These are phyloP conservation scores for Caenorhabditis sulstoni DNA, from an alignment of 2,888 invertebrate species.

Conservation along the genomic window DNA sequence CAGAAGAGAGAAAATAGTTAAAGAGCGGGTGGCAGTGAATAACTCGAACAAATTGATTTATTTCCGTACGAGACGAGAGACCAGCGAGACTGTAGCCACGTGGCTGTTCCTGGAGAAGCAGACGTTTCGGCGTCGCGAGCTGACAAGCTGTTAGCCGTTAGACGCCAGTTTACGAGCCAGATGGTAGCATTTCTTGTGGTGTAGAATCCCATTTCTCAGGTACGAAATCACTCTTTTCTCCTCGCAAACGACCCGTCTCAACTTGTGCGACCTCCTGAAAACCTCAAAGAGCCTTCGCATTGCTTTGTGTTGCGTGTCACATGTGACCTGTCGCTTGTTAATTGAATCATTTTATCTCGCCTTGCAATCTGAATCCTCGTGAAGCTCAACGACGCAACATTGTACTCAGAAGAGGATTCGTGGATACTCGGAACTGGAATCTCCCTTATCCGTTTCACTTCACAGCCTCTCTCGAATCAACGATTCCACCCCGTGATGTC, in stretches of 20 bases:
- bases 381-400: constrained; percentile 24
- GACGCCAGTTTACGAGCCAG: constrained; percentile 50
- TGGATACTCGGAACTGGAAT: constrained; percentile 2
- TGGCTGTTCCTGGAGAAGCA: no score
- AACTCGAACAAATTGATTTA: constrained; percentile 56
- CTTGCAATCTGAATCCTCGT: constrained; percentile 37
- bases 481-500: constrained; percentile 46
- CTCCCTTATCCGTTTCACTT: constrained; percentile 9
- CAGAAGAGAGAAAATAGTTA: constrained; percentile 45
- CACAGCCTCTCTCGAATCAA: constrained; percentile 22
- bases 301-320: constrained; percentile 5
- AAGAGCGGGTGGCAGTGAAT: constrained; percentile 11
- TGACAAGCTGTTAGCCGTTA: constrained; percentile 45
- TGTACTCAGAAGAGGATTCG: background rate
- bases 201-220: constrained; percentile 51
- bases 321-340: constrained; percentile 45
- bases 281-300: constrained; percentile 35
- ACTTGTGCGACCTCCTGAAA: constrained; percentile 43
- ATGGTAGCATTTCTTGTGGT: constrained; percentile 41
- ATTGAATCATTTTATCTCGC: constrained; percentile 61
- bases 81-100: constrained; percentile 1
- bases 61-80: constrained; percentile 2
- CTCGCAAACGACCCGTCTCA: constrained; percentile 13
- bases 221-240: constrained; percentile 42
- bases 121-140: background rate